Evolutionary conservation across 2,888 invertebrate species (phyloP).

Genomic region (Scelioninae gen. 2): DNA sequence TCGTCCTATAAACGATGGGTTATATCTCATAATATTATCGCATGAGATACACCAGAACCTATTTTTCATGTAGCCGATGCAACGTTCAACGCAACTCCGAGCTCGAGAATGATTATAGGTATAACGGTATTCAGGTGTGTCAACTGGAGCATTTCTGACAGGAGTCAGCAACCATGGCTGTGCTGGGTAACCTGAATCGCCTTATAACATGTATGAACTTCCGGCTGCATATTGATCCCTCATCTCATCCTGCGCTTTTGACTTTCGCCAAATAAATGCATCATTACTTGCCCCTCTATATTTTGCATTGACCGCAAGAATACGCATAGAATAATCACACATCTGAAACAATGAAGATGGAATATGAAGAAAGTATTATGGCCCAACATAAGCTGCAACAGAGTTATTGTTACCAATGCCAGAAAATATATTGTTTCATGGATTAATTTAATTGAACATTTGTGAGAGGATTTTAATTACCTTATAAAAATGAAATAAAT

Average conservation of each 20-base stretch:
- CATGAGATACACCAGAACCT: background rate
- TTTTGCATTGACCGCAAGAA: background rate
- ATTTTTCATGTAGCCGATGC: background rate
- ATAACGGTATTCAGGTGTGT: background rate
- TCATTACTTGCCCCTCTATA: background rate
- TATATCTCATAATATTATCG: background rate
- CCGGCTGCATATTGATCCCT: background rate
- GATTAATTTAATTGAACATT: too few species aligned
- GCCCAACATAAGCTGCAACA: too few species aligned
- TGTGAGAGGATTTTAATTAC: too few species aligned
- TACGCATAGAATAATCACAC: background rate
- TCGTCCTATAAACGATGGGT: background rate
- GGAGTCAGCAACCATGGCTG: background rate
- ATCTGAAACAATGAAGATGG: background rate
- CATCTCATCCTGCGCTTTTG: background rate
- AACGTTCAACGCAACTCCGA: slow-evolving; percentile 1
- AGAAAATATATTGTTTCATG: background rate
- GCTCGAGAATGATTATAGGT: background rate
- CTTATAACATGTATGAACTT: background rate
- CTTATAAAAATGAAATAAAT: too few species aligned
- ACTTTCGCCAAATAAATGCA: background rate
- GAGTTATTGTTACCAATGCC: too few species aligned
- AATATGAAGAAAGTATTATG: too few species aligned
- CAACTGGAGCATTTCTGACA: background rate
- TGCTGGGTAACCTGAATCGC: background rate